Conservation (phyloP, 2,888 invertebrate genomes). For the Hedya salicella region DNA sequence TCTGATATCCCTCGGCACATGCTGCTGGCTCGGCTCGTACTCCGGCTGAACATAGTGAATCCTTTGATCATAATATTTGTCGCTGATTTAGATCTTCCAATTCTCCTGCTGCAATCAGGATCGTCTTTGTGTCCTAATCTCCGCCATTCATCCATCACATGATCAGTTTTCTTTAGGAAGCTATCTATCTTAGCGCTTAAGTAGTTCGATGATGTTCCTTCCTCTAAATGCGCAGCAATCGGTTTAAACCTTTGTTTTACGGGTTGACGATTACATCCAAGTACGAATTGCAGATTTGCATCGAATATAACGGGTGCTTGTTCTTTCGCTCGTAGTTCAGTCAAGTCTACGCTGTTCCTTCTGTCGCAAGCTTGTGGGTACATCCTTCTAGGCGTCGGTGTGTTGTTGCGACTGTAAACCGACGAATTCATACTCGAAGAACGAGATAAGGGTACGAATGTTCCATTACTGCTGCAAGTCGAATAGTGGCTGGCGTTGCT, state of each 20-base stretch:
- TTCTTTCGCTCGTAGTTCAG: slow-evolving; percentile 87
- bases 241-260: slow-evolving; percentile 88
- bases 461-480: slow-evolving; percentile 78
- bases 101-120: slow-evolving; percentile 70
- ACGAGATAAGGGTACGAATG: slow-evolving; percentile 73
- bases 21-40: slow-evolving; percentile 84
- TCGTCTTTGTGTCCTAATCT: slow-evolving; percentile 87
- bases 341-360: slow-evolving; percentile 78
- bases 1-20: slow-evolving; percentile 85
- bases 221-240: slow-evolving; percentile 90
- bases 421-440: slow-evolving; percentile 76
- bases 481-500: slow-evolving; percentile 78
- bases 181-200: slow-evolving; percentile 91
- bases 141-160: slow-evolving; percentile 95
- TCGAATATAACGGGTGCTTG: slow-evolving; percentile 92
- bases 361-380: slow-evolving; percentile 87
- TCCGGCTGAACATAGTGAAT: slow-evolving; percentile 87
- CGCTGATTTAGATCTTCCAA: slow-evolving; percentile 89
- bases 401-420: slow-evolving; percentile 63
- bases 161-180: slow-evolving; percentile 93
- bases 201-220: slow-evolving; percentile 90
- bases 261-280: slow-evolving; percentile 90
- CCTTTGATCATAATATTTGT: slow-evolving; percentile 94
- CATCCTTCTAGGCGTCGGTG: slow-evolving; percentile 87
- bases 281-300: slow-evolving; percentile 91